Evolutionary conservation across 2,797 vertebrate genomes (phyloP).

Genomic region (Pseudocheirus occidentalis): DNA sequence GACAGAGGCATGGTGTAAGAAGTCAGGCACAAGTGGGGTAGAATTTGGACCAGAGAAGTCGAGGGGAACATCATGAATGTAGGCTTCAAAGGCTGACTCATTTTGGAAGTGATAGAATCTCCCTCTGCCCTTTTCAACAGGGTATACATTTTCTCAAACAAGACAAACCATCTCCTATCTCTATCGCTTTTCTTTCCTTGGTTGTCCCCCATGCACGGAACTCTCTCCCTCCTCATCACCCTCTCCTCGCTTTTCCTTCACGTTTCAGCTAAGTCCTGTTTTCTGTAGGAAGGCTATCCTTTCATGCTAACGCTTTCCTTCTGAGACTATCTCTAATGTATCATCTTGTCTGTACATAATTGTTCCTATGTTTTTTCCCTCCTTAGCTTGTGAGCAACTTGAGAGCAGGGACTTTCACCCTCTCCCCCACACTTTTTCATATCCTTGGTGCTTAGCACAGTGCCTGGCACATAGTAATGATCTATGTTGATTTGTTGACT

Average conservation of each 20-base stretch:
- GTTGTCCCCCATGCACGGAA: not conserved
- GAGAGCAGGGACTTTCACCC: not conserved
- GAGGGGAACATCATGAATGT: not conserved
- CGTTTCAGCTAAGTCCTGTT: not conserved
- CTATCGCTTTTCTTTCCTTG: not conserved
- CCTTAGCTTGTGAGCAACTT: not conserved
- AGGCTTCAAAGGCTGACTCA: not conserved
- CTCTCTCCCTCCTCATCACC: not conserved
- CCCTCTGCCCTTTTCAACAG: not conserved
- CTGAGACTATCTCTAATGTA: not conserved
- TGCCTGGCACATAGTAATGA: not conserved
- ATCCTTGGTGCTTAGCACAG: not conserved
- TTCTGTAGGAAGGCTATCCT: not conserved
- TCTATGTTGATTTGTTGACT: not conserved
- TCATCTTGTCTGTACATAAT: not conserved
- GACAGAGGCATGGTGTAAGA: not conserved
- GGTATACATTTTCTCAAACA: not conserved
- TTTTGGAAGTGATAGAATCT: not conserved
- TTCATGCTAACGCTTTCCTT: not conserved
- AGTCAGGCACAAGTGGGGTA: not conserved
- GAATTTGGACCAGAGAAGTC: not conserved
- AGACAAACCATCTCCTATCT: not conserved
- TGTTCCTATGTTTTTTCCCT: not conserved
- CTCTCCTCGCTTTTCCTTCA: not conserved
- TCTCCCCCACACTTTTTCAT: not conserved